Evolutionary conservation across 2,888 invertebrate genomes (phyloP).

Genomic region (Azorinus chamasolen): DNA sequence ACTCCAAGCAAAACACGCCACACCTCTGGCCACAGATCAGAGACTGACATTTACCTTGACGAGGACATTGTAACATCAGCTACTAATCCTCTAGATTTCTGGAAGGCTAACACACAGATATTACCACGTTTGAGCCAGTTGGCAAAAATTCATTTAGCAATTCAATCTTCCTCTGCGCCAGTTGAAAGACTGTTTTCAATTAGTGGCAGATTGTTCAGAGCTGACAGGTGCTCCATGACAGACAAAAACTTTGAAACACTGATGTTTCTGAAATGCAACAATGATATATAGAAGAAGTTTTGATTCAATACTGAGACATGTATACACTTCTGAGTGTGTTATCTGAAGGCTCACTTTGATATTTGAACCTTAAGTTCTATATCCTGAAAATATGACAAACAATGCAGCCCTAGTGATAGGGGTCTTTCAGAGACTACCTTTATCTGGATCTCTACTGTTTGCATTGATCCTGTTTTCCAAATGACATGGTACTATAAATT

Average conservation of each 20-base stretch:
- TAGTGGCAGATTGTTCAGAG: conserved; percentile 39
- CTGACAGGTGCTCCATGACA: conserved; percentile 40
- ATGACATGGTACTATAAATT: too few species aligned
- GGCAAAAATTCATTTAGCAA: conserved; percentile 22
- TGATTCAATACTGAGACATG: too few species aligned
- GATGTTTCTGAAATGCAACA: conserved; percentile 45
- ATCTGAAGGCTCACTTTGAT: too few species aligned
- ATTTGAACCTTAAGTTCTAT: too few species aligned
- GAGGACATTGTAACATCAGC: conserved; percentile 13
- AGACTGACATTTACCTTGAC: conserved; percentile 9
- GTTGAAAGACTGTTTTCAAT: conserved; percentile 45
- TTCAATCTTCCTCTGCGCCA: conserved; percentile 38
- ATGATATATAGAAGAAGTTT: too few species aligned
- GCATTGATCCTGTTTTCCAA: too few species aligned
- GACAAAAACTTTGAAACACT: conserved; percentile 38
- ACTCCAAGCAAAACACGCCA: conserved; percentile 1
- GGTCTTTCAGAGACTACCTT: too few species aligned
- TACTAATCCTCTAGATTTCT: conserved; percentile 18
- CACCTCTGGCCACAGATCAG: background rate
- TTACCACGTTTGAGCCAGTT: conserved; percentile 15
- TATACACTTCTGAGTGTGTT: too few species aligned
- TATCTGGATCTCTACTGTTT: too few species aligned
- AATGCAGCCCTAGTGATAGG: too few species aligned
- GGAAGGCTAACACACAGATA: conserved; percentile 16
- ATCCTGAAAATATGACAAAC: too few species aligned